Base-by-base conservation (phyloP, 2,113 vertebrate genomes). In the Cavia porcellus region DNA sequence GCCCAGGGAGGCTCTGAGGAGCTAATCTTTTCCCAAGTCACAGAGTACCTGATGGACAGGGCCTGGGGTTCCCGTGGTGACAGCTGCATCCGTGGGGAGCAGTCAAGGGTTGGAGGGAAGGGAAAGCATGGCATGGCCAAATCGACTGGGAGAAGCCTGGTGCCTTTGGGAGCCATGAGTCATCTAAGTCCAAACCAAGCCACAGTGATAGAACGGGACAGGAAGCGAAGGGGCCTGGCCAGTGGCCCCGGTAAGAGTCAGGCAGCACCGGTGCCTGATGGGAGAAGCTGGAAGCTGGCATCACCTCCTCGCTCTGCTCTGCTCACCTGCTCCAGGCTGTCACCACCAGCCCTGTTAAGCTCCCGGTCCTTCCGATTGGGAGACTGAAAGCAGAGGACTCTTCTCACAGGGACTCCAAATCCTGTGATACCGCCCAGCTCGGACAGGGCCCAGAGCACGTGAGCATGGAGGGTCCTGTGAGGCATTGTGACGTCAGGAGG, bases 251-350 rank as follows among this genome's bases (percentile, higher is more conserved):
- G 28, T 12, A 2, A 2, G 2, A 7, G 12, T 10, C 14, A 24
- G 2, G 1, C 2, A 2, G 22, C 24, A 32, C 5, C 25, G 0
- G 0, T 0, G 25, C 4, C 3, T 2, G 6, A 11, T 22, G 9
- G 57, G 35, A 14, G 1, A 55, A 32, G 2, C n/a, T 9, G 5
- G 8, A n/a, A 24, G 38, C 14, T 52, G 74, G 4, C 30, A 1
- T 52, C 10, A 13, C 50, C 22, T 15, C 15, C 35, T 30, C 8
- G 12, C 10, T 8, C 22, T 47, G 50, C 0, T 0, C 7, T 3
- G 4, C 13, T 28, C 1, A 22, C 20, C 13, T 3, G 17, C 3
- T 32, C 47, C 2, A 20, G n/a, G 70, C 70, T 38, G 14, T 55
- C 8, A 1, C 45, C 85, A 42, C 0, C 3, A 3, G 77, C 61